These are phyloP conservation scores for Mustela lutreola DNA, from an alignment of 2,113 vertebrate species.

Conservation along the genomic window DNA sequence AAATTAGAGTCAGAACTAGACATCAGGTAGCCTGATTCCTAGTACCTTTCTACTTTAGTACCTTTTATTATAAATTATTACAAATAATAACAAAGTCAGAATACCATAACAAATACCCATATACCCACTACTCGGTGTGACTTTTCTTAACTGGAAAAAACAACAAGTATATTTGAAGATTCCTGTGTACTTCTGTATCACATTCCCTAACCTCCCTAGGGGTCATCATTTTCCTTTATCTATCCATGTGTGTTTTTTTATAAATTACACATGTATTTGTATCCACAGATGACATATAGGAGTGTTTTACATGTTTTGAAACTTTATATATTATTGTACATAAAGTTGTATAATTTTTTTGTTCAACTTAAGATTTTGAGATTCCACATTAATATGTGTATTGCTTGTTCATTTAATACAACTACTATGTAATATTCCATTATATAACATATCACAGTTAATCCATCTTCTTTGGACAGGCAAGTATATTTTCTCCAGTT, in stretches of 20 bases:
- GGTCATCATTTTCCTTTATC: background rate
- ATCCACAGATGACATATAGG: background rate
- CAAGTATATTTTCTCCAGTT: background rate
- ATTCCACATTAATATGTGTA: background rate
- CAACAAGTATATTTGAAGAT: background rate
- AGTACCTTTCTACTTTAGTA: background rate
- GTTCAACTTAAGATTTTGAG: background rate
- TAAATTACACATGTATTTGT: background rate
- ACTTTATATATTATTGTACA: background rate
- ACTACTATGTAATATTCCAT: background rate
- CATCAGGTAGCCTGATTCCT: background rate
- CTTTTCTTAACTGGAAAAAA: conserved; percentile 30
- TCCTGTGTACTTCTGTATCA: background rate
- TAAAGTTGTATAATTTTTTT: background rate
- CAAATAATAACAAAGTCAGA: background rate
- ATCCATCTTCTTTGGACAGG: background rate
- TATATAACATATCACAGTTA: background rate
- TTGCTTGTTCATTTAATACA: background rate
- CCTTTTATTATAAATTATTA: background rate
- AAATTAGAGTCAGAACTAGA: background rate
- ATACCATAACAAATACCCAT: background rate
- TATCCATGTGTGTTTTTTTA: background rate
- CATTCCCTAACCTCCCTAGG: background rate
- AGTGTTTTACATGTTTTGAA: background rate
- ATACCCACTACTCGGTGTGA: background rate